These are phyloP conservation scores for Drosophila neonasuta DNA, from an alignment of 2,888 invertebrate genomes.

Conservation along the genomic window DNA sequence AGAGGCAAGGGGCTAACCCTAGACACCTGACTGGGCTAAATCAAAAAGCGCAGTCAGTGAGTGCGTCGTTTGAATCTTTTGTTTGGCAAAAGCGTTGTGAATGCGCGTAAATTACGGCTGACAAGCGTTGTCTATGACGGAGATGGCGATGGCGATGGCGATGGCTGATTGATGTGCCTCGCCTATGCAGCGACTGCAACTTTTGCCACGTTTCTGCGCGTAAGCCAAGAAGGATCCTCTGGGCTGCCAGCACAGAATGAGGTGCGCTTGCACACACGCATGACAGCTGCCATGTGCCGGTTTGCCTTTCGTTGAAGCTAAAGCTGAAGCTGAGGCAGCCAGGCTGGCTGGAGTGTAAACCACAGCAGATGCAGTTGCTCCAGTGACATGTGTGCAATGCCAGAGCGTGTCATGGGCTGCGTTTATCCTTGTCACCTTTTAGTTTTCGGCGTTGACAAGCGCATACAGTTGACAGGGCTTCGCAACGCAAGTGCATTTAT, in stretches of 20 bases:
- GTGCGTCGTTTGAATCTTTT: conserved; percentile 60
- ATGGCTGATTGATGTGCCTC: conserved; percentile 69
- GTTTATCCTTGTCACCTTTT: conserved; percentile 77
- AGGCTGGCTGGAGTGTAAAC: conserved; percentile 40
- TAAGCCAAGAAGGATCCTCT: conserved; percentile 35
- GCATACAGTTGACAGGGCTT: conserved; percentile 68
- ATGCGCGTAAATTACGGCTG: conserved; percentile 75
- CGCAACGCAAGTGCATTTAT: conserved; percentile 54
- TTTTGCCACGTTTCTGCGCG: conserved; percentile 51
- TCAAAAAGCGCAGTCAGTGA: conserved; percentile 57
- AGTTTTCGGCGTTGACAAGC: conserved; percentile 76
- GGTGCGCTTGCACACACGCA: conserved; percentile 56
- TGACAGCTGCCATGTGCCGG: conserved; percentile 71
- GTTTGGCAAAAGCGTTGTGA: conserved; percentile 57
- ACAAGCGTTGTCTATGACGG: conserved; percentile 63
- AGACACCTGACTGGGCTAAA: conserved; percentile 63
- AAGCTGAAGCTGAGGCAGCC: conserved; percentile 11
- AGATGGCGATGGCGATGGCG: conserved; percentile 44
- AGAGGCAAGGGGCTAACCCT: conserved; percentile 24
- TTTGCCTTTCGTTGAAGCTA: not conserved
- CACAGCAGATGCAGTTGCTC: conserved; percentile 60
- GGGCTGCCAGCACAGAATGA: conserved; percentile 1
- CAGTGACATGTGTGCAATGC: conserved; percentile 51
- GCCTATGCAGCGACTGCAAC: conserved; percentile 58
- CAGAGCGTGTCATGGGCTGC: conserved; percentile 47